Base-by-base conservation (phyloP, 2,888 invertebrate genomes). In the Eumacrocentrus americanus region DNA sequence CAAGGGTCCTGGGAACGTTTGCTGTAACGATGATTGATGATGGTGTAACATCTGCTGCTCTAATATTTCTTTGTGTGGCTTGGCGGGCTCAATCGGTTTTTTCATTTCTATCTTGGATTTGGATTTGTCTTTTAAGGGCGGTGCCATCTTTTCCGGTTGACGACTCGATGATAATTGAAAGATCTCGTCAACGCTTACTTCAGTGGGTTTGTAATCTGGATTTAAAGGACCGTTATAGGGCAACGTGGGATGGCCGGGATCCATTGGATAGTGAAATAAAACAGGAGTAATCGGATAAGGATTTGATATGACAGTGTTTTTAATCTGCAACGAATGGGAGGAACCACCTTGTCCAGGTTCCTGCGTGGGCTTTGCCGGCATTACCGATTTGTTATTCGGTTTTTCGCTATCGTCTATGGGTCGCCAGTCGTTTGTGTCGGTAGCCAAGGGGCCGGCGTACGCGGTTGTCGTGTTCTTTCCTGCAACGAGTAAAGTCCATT, bases 191-290 rank as follows among this genome's bases (percentile, higher is more conserved):
- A 77, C 64, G 18, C 66, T 74, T 7, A 76, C 74, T 29, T 72
- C 69, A 4, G 73, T 77, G 23, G 77, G 76, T 59, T 73, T 73
- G 64, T 71, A 81, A 61, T 81, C 78, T 9, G 83, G 82, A 75
- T 76, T 82, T 66, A 81, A 81, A 4, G 84, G 82, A 11, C 83
- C 83, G 61, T 81, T 76, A 68, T 82, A 82, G 1, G 81, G 72
- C 18, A 73, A 55, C 9, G 74, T 77, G 2, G 78, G 78, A 60
- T 75, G 76, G 44, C 77, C 78, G 9, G 80, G 77, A 58, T 79
- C 77, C 77, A 79, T 78, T 3, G 79, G 77, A 62, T 78, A 77
- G 48, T 80, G 79, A 38, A 75, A 42, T 5, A 37, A 12, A 9
- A 22, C 25, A 18, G 18, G 25, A 38, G 29, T 25, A 40, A 23